Evolutionary conservation across 92 coral and sea anemone genomes (phyloP).

Genomic region (Porites cylindrica): DNA sequence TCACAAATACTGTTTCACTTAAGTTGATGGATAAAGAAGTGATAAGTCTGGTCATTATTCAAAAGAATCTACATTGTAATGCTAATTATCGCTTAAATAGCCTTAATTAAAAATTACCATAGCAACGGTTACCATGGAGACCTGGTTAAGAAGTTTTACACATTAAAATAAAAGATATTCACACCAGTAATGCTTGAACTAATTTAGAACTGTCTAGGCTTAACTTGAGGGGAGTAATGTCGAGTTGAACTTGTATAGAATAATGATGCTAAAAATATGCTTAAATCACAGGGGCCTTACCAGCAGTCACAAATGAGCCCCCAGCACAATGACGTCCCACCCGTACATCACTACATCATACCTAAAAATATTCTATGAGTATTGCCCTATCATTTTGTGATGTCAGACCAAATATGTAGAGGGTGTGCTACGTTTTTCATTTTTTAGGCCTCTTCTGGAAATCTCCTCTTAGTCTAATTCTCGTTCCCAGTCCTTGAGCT

Average conservation of each 20-base stretch:
- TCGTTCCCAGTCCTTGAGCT: too few species aligned
- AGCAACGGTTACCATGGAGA: too few species aligned
- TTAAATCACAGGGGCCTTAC: not conserved
- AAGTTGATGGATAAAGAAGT: not conserved
- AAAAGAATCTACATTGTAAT: too few species aligned
- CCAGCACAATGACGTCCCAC: not conserved
- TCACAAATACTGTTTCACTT: conserved; percentile 17
- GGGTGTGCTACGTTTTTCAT: conserved; percentile 16
- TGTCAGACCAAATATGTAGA: conserved; percentile 6
- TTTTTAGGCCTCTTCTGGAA: not conserved
- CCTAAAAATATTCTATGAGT: conserved; percentile 9
- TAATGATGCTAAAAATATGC: conserved; percentile 6
- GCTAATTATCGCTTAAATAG: too few species aligned
- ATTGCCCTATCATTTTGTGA: conserved; percentile 5
- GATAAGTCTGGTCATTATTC: too few species aligned
- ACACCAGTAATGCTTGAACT: too few species aligned
- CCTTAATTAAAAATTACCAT: too few species aligned
- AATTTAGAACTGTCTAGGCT: too few species aligned
- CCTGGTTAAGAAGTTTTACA: too few species aligned
- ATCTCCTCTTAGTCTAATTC: not conserved
- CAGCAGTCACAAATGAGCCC: conserved; percentile 14
- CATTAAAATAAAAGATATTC: too few species aligned
- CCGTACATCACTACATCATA: conserved; percentile 2
- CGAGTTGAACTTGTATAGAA: not conserved
- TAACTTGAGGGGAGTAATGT: conserved; percentile 7